Percentiles rank a stretch among this genome's conserved stretches.
phyloP scores from a whole-genome alignment of 2,797 vertebrate genomes.

The Harpagifer antarcticus region DNA sequence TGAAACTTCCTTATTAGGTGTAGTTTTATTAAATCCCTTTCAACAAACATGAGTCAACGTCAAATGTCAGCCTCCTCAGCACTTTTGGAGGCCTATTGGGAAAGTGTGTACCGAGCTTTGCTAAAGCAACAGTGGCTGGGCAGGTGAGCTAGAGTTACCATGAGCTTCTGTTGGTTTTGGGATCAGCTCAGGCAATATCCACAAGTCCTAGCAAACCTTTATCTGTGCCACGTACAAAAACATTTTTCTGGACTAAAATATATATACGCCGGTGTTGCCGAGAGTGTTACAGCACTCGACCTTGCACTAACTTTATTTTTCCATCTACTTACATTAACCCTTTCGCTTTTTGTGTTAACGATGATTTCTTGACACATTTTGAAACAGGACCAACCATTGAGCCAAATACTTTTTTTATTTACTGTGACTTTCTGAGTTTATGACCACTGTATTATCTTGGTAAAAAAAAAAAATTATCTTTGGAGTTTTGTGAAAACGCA shows the following conservation, averaged over 20 bases:
- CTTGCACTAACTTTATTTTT: slow-evolving; percentile 66
- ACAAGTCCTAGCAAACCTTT: slow-evolving; percentile 71
- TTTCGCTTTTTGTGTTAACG: slow-evolving; percentile 45
- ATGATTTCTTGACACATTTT: slow-evolving; percentile 58
- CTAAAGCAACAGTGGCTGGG: slow-evolving; percentile 72
- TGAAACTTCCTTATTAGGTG: slow-evolving; percentile 37
- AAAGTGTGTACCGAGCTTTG: slow-evolving; percentile 63
- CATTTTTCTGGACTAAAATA: slow-evolving; percentile 69
- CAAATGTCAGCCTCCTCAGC: slow-evolving; percentile 73
- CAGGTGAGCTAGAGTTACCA: slow-evolving; percentile 74
- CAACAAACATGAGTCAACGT: slow-evolving; percentile 61
- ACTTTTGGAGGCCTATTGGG: slow-evolving; percentile 40
- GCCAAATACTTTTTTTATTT: slow-evolving; percentile 50
- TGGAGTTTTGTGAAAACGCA: slow-evolving; percentile 18
- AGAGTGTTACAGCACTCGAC: slow-evolving; percentile 40
- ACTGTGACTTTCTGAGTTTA: slow-evolving; percentile 34
- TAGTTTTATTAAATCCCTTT: slow-evolving; percentile 55
- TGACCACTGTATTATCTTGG: slow-evolving; percentile 9
- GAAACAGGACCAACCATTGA: slow-evolving; percentile 63
- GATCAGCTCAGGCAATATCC: slow-evolving; percentile 73
- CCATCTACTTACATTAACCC: slow-evolving; percentile 52
- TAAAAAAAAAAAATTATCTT: neutral
- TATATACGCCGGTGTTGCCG: slow-evolving; percentile 42
- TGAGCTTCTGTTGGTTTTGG: slow-evolving; percentile 73
- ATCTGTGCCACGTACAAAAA: slow-evolving; percentile 61